Percentiles rank a stretch among this genome's conserved stretches.
phyloP scores from a whole-genome alignment of 1,140 invertebrate genomes.

The Telenomus remus region DNA sequence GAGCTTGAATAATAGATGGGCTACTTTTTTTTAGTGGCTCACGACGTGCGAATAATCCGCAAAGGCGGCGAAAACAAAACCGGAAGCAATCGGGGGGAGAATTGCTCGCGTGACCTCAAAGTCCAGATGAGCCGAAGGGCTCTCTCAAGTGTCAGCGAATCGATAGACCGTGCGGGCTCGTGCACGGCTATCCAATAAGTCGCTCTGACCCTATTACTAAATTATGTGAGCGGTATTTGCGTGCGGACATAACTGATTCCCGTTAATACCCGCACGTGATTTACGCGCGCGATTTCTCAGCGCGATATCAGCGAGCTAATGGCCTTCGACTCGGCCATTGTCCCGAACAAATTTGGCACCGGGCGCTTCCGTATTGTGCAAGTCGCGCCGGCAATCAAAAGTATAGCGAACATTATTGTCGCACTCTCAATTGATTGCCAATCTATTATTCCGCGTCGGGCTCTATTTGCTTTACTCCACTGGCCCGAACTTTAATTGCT shows the following conservation, averaged over 20 bases:
- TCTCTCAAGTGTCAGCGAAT: constrained; percentile 25
- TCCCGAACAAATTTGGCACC: constrained; percentile 22
- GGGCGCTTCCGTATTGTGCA: not conserved
- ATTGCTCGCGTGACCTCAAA: constrained; percentile 21
- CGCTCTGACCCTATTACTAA: constrained; percentile 34
- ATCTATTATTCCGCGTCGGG: too few relatives aligned
- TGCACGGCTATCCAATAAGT: not conserved
- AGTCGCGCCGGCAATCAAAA: constrained; percentile 3
- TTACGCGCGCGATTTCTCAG: constrained; percentile 14
- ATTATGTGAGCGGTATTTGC: constrained; percentile 38
- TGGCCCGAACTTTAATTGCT: too few relatives aligned
- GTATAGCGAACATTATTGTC: constrained; percentile 1
- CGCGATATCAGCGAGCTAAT: constrained; percentile 15
- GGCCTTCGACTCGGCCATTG: constrained; percentile 3
- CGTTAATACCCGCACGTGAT: constrained; percentile 24
- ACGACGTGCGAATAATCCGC: not conserved
- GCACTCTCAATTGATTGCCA: too few relatives aligned
- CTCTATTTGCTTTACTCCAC: too few relatives aligned
- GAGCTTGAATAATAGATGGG: too few relatives aligned
- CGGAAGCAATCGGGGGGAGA: constrained; percentile 18
- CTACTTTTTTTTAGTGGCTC: not conserved
- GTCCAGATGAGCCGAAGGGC: constrained; percentile 10
- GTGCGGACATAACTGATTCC: constrained; percentile 32
- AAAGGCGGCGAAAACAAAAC: constrained; percentile 11
- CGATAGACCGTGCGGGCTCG: constrained; percentile 8